These are phyloP conservation scores for Cephalophus harveyi DNA, from an alignment of 2,113 vertebrate genomes.

Conservation along the genomic window DNA sequence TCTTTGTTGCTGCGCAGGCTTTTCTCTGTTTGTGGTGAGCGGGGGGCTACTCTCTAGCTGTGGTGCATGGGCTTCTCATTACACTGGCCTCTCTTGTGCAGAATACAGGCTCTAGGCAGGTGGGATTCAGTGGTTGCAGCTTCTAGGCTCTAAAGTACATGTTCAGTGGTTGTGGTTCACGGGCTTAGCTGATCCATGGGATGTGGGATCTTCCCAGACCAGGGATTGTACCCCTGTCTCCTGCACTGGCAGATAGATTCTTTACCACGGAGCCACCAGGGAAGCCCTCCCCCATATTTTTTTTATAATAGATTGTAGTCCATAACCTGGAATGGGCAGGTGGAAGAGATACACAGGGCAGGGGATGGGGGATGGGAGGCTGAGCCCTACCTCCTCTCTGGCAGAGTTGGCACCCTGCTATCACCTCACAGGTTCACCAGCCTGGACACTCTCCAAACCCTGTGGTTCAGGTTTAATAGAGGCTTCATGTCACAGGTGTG, in stretches of 20 bases:
- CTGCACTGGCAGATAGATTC: background rate
- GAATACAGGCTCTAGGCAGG: background rate
- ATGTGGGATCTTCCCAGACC: background rate
- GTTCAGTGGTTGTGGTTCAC: background rate
- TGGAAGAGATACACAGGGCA: background rate
- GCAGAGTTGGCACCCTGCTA: too few species aligned
- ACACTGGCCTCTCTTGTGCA: background rate
- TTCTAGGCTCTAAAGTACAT: background rate
- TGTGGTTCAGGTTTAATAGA: too few species aligned
- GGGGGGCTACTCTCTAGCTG: background rate
- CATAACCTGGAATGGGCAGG: background rate
- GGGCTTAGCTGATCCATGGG: background rate
- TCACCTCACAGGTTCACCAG: background rate
- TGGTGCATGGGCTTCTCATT: background rate
- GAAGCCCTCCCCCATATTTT: background rate
- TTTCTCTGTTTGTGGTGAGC: background rate
- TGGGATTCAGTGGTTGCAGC: background rate
- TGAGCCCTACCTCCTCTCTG: background rate
- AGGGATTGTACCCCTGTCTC: background rate
- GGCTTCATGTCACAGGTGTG: rapidly evolving
- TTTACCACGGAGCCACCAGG: background rate
- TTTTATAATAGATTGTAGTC: background rate
- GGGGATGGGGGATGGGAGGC: too few species aligned
- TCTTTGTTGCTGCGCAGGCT: background rate
- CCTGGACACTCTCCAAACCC: rapidly evolving